A percentile compares a stretch with the other conserved stretches of the same genome.
These are phyloP conservation scores for Tapirus terrestris DNA, from an alignment of 2,113 vertebrate species.

Conservation along the genomic window DNA sequence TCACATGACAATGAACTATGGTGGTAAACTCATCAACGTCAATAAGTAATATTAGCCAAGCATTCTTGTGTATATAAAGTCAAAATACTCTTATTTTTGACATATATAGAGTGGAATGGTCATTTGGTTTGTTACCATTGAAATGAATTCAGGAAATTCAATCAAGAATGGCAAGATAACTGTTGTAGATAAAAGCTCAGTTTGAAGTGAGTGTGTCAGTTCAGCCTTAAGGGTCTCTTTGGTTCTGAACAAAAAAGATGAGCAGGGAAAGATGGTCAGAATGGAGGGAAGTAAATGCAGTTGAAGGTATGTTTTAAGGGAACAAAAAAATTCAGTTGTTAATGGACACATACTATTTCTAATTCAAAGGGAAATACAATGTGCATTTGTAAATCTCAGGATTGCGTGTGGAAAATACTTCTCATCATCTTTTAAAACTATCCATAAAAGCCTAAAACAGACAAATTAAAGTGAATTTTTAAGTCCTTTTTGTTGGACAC, in stretches of 20 bases:
- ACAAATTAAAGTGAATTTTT: slow-evolving; percentile 6
- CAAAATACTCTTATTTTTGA: not conserved
- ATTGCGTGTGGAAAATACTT: not conserved
- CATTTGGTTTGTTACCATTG: slow-evolving; percentile 1
- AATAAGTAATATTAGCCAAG: not conserved
- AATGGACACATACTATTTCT: not conserved
- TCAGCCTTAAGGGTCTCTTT: not conserved
- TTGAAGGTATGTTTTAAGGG: not conserved
- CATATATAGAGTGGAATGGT: not conserved
- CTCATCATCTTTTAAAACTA: not conserved
- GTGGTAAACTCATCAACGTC: not conserved
- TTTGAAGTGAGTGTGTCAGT: not conserved
- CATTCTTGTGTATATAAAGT: not conserved
- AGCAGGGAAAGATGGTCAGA: not conserved
- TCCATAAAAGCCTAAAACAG: not conserved
- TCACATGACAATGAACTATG: not conserved
- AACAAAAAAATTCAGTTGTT: not conserved
- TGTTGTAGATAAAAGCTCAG: not conserved
- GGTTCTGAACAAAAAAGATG: not conserved
- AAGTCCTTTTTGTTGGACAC: not conserved
- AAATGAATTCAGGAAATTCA: slow-evolving; percentile 6
- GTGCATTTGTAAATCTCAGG: not conserved
- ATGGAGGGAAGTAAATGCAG: not conserved
- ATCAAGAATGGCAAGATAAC: not conserved
- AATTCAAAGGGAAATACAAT: not conserved